Evolutionary conservation across 2,797 vertebrate species (phyloP).

Genomic region (Chelonia mydas): DNA sequence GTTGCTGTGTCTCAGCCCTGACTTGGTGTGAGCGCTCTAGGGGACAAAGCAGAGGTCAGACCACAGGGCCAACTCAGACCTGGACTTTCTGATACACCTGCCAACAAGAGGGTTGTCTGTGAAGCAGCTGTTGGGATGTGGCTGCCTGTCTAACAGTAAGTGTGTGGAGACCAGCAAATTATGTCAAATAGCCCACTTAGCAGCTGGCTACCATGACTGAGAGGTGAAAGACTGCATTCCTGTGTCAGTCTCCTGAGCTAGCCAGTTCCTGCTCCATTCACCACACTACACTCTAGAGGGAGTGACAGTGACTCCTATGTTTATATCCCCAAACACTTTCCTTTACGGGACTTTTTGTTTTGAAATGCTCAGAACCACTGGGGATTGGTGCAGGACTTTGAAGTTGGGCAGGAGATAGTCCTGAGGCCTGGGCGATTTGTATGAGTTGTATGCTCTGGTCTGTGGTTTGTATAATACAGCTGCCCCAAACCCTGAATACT

Average conservation of each 20-base stretch:
- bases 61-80: background rate
- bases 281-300: accelerated
- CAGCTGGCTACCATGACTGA: background rate
- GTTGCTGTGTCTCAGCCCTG: background rate
- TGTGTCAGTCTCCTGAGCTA: background rate
- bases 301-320: background rate
- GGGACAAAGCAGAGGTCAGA: background rate
- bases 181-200: background rate
- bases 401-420: background rate
- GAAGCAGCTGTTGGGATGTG: background rate
- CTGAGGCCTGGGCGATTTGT: background rate
- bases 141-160: background rate
- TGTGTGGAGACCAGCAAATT: background rate
- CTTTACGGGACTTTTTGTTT: background rate
- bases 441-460: background rate
- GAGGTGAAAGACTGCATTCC: background rate
- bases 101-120: background rate
- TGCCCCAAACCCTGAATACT: background rate
- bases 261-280: background rate
- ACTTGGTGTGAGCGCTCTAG: too few species aligned
- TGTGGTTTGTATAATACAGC: background rate
- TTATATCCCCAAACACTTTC: background rate
- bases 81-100: background rate
- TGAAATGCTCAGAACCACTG: background rate
- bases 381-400: background rate